These are phyloP conservation scores for Tridacna gigas DNA, from an alignment of 2,888 invertebrate genomes.

Conservation along the genomic window DNA sequence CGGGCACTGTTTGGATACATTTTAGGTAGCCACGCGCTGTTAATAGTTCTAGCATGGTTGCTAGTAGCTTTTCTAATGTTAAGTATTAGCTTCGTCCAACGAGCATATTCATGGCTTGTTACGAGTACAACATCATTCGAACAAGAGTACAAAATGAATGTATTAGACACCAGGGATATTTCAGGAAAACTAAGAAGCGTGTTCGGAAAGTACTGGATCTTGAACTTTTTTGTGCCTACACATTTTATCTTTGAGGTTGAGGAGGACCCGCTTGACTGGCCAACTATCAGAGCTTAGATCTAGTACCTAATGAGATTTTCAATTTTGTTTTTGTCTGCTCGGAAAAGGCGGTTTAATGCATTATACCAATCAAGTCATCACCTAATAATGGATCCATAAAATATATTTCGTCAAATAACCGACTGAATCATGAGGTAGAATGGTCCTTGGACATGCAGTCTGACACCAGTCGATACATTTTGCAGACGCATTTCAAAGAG, in stretches of 20 bases:
- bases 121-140: constrained; percentile 79
- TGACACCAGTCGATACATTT: no score
- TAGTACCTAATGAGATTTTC: neutral
- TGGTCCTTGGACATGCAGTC: no score
- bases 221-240: constrained; percentile 77
- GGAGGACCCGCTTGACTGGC: constrained; percentile 79
- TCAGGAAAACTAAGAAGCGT: constrained; percentile 71
- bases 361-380: no score
- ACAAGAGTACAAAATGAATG: constrained; percentile 70
- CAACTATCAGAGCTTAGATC: constrained; percentile 28
- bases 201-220: constrained; percentile 76
- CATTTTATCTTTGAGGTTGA: constrained; percentile 71
- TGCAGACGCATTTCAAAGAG: no score
- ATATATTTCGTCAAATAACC: no score
- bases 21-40: constrained; percentile 54
- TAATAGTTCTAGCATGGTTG: constrained; percentile 70
- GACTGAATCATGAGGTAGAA: no score
- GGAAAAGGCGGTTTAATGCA: no score
- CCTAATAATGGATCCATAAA: no score
- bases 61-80: constrained; percentile 72
- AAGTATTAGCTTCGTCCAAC: constrained; percentile 69
- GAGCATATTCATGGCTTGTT: constrained; percentile 64
- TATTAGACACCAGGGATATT: constrained; percentile 67
- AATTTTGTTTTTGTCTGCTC: no score
- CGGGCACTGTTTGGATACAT: constrained; percentile 71